Evolutionary conservation across 2,888 invertebrate species (phyloP).

Genomic region (Tupiocoris notatus): DNA sequence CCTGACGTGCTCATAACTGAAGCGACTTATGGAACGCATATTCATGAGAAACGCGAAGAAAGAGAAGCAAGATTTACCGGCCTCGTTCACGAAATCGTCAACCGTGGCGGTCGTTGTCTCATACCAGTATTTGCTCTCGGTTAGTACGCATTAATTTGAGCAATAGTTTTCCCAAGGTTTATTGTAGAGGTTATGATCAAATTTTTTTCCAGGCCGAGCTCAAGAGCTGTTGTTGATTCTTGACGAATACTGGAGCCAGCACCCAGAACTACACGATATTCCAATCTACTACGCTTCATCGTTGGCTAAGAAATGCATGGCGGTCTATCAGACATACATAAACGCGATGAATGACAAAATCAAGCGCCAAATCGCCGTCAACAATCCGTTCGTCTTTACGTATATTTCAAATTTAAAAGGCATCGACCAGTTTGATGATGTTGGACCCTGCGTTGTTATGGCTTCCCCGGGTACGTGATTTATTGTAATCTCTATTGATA

Average conservation of each 20-base stretch:
- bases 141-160: background rate
- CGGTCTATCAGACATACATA: slow-evolving; percentile 98
- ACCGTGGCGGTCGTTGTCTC: slow-evolving; percentile 93
- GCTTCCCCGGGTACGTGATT: slow-evolving; percentile 79
- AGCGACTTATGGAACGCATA: slow-evolving; percentile 98
- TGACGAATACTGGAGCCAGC: slow-evolving; percentile 97
- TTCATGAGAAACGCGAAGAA: slow-evolving; percentile 97
- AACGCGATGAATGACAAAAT: slow-evolving; percentile 99
- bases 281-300: slow-evolving; percentile 99
- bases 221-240: slow-evolving; percentile 91
- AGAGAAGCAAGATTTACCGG: slow-evolving; percentile 89
- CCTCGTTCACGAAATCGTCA: slow-evolving; percentile 93
- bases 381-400: slow-evolving; percentile 97
- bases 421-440: slow-evolving; percentile 99
- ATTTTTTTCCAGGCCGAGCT: slow-evolving; percentile 62
- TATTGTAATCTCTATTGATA: too few relatives aligned
- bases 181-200: too few relatives aligned
- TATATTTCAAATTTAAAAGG: slow-evolving; percentile 96
- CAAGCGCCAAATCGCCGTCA: slow-evolving; percentile 91
- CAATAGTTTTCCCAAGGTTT: too few relatives aligned
- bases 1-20: slow-evolving; percentile 98
- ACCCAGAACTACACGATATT: slow-evolving; percentile 95
- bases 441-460: slow-evolving; percentile 99
- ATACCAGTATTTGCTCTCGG: slow-evolving; percentile 99
- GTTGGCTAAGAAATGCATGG: slow-evolving; percentile 99